Evolutionary conservation across 2,113 vertebrate genomes (phyloP), one percentile per base, ranked within the genome.

Genomic region (Helogale parvula): DNA sequence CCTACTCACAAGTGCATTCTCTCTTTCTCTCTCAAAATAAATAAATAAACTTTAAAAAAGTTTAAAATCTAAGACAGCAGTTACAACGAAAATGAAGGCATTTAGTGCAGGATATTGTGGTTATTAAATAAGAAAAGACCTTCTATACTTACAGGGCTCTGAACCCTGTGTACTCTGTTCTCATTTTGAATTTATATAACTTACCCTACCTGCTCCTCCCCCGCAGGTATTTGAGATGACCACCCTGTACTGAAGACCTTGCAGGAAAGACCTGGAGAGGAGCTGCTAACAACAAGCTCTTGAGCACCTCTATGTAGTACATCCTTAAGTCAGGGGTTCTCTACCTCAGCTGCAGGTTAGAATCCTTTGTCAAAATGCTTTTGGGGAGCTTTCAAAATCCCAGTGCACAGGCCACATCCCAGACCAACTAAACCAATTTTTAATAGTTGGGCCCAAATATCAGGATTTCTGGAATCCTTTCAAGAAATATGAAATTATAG

Each of bases 391-490:
- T 88, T 93, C 35, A 89, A 65, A 85, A 71, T 69, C 14, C 66
- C 33, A 77, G 25, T 29, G 38, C 35, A 25, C 27, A 87, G 47
- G 38, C 35, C 57, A 83, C 31, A 60, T 60, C 27, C 10, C 81
- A 94, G 35, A 29, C 21, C 38, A 45, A 69, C 63, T 72, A 79
- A 85, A 71, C 68, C 72, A 47, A 86, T 71, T 31, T 90, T 47
- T 85, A 50, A 87, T 33, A 25, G 29, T 85, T 25, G 17, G 0
- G 45, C 29, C 63, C 60, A 91, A 41, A 69, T 17, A 66, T 41
- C 35, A 50, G 79, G 65, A 85, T 76, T 96, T 87, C 86, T 86
- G 83, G 81, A 92, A 97, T 21, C 11, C 57, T 79, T 52, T 93
- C 47, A 65, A 66, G 14, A 93, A 80, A 25, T 84, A 80, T 69